A percentile compares a stretch with the other conserved stretches of the same genome.
Evolutionary conservation across 2,113 vertebrate species (phyloP).

Genomic region (Pithys albifrons): DNA sequence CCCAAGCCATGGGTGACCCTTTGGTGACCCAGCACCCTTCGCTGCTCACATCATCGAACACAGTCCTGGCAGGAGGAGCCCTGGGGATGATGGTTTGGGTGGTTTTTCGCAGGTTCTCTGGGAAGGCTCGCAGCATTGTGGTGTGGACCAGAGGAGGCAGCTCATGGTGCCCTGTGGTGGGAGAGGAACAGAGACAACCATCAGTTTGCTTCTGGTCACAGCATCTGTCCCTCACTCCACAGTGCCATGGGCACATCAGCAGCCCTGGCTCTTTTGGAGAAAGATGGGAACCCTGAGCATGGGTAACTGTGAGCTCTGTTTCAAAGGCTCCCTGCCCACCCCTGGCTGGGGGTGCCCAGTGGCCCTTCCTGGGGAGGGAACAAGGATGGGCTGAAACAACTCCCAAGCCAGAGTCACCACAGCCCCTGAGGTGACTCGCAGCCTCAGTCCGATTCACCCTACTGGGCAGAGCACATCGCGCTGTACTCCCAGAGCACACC

Average conservation of each 20-base stretch:
- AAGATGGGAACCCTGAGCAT: background rate
- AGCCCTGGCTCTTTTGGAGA: background rate
- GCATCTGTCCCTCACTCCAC: background rate
- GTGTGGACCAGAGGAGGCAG: conserved; percentile 90
- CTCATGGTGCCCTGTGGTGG: conserved; percentile 86
- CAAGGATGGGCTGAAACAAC: background rate
- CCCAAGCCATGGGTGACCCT: no score
- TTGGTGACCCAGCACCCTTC: background rate
- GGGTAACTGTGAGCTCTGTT: rapidly evolving
- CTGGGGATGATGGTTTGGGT: conserved; percentile 77
- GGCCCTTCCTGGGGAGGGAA: background rate
- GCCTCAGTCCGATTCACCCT: background rate
- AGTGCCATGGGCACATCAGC: rapidly evolving
- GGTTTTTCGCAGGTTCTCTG: conserved; percentile 73
- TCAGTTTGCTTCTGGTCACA: background rate
- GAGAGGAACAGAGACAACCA: background rate
- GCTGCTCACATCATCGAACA: conserved; percentile 67
- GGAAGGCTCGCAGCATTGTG: conserved; percentile 89
- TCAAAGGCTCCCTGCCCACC: background rate
- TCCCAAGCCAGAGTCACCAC: background rate
- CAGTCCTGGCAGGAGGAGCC: background rate
- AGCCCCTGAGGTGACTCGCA: background rate
- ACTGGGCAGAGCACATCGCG: rapidly evolving
- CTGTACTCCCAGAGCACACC: background rate
- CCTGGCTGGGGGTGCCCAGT: rapidly evolving